Evolutionary conservation across 2,113 vertebrate genomes (phyloP).

Genomic region (Larimichthys polyactis): DNA sequence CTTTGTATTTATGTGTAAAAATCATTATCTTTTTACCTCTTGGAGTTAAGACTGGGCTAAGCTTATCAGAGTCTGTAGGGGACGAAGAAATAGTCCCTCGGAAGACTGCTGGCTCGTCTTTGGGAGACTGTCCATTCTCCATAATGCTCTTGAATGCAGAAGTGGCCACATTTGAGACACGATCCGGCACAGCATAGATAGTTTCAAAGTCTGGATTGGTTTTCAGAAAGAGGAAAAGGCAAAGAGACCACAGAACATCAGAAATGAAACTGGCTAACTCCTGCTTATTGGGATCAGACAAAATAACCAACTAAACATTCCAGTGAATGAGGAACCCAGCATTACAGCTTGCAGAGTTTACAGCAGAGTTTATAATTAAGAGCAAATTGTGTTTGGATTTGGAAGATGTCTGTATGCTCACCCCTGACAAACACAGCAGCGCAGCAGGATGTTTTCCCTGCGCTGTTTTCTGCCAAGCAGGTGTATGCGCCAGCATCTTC

Average conservation of each 20-base stretch:
- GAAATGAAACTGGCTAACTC: slow-evolving; percentile 19
- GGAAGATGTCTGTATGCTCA: slow-evolving; percentile 13
- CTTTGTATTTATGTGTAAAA: background rate
- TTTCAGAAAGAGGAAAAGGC: slow-evolving; percentile 16
- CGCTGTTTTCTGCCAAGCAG: slow-evolving; percentile 80
- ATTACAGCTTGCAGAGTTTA: background rate
- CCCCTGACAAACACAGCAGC: slow-evolving; percentile 80
- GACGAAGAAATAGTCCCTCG: slow-evolving; percentile 30
- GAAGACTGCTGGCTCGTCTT: slow-evolving; percentile 25
- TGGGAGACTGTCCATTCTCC: slow-evolving; percentile 50
- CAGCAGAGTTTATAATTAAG: background rate
- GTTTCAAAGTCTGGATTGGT: slow-evolving; percentile 78
- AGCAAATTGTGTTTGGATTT: background rate
- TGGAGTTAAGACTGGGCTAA: slow-evolving; percentile 54
- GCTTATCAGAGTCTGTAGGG: slow-evolving; percentile 25
- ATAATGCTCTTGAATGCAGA: slow-evolving; percentile 35
- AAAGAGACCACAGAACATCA: slow-evolving; percentile 19
- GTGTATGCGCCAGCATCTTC: slow-evolving; percentile 85
- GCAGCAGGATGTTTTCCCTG: slow-evolving; percentile 81
- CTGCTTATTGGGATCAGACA: background rate
- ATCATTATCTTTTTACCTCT: slow-evolving; percentile 54
- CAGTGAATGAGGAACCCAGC: background rate
- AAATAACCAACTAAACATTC: background rate
- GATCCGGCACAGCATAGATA: slow-evolving; percentile 34
- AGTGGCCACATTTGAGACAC: slow-evolving; percentile 8